phyloP scores from a whole-genome alignment of 1,140 invertebrate species.

The Proales similis region DNA sequence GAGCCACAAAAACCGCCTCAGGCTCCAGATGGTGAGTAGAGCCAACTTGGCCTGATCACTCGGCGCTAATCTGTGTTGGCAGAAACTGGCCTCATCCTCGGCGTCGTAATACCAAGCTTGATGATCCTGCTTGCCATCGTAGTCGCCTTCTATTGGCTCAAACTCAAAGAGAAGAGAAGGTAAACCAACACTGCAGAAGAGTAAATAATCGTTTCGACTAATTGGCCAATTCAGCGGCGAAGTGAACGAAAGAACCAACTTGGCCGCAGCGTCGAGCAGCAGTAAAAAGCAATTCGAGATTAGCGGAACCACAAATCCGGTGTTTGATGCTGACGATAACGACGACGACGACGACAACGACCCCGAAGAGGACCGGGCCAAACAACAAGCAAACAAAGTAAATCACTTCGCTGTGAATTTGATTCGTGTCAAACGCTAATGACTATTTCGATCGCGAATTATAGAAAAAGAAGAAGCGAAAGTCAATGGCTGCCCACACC shows the following conservation, averaged over 20 bases:
- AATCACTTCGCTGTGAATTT: too few species aligned
- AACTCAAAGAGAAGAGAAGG: too few species aligned
- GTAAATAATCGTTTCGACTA: constrained; percentile 3
- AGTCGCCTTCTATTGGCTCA: constrained; percentile 23
- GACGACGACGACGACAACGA: not conserved
- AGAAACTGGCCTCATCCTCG: constrained; percentile 4
- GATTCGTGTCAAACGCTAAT: too few species aligned
- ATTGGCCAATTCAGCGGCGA: not conserved
- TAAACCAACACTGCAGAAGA: too few species aligned
- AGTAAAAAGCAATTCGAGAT: not conserved
- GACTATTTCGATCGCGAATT: too few species aligned
- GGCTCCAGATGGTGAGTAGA: too few species aligned
- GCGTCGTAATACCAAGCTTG: constrained; percentile 18
- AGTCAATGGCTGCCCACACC: too few species aligned
- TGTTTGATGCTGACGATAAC: constrained; percentile 30
- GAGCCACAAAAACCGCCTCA: not conserved
- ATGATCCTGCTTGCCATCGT: not conserved
- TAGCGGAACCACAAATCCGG: constrained; percentile 9
- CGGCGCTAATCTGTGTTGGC: too few species aligned
- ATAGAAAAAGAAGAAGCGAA: too few species aligned
- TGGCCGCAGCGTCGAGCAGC: not conserved
- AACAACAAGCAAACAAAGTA: too few species aligned
- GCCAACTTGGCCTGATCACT: too few species aligned
- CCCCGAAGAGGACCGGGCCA: too few species aligned
- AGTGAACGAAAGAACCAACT: not conserved